A percentile compares a stretch with the other conserved stretches of the same genome.
Conservation (phyloP, 2,888 invertebrate genomes). For the Emmelina monodactyla region DNA sequence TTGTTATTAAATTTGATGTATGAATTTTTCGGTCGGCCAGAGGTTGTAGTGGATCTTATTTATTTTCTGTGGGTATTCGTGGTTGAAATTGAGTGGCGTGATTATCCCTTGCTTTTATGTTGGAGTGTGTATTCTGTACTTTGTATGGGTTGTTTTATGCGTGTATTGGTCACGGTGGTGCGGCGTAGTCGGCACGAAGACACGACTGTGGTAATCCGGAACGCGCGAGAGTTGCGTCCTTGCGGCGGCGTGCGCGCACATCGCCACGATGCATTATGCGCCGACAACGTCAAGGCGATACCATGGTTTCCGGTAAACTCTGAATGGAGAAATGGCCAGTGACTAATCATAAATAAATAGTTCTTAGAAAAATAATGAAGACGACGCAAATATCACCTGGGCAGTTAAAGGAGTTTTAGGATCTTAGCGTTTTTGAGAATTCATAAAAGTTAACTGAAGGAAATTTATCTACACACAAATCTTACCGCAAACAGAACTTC, state of each 20-base stretch:
- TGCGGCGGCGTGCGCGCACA: conserved; percentile 22
- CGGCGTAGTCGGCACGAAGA: background rate
- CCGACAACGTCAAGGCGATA: conserved; percentile 7
- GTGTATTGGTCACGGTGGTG: background rate
- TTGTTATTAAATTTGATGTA: conserved; percentile 61
- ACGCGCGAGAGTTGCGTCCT: background rate
- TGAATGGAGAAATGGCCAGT: too few species aligned
- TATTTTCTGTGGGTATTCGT: conserved; percentile 32
- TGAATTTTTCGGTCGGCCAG: conserved; percentile 59
- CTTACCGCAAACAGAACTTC: background rate
- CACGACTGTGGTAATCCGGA: conserved; percentile 4
- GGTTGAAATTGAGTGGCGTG: conserved; percentile 14
- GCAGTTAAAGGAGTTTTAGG: too few species aligned
- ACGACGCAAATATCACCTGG: too few species aligned
- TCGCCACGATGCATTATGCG: conserved; percentile 24
- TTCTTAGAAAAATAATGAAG: too few species aligned
- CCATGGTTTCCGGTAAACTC: too few species aligned
- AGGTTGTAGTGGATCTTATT: conserved; percentile 46
- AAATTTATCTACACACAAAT: too few species aligned
- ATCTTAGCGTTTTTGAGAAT: too few species aligned
- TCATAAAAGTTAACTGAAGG: too few species aligned
- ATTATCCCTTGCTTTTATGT: background rate
- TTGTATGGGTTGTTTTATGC: background rate
- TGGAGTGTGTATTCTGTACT: background rate
- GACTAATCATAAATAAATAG: too few species aligned